Base-by-base conservation (phyloP, 2,797 vertebrate genomes). In the Xiphorhynchus erythropygius region DNA sequence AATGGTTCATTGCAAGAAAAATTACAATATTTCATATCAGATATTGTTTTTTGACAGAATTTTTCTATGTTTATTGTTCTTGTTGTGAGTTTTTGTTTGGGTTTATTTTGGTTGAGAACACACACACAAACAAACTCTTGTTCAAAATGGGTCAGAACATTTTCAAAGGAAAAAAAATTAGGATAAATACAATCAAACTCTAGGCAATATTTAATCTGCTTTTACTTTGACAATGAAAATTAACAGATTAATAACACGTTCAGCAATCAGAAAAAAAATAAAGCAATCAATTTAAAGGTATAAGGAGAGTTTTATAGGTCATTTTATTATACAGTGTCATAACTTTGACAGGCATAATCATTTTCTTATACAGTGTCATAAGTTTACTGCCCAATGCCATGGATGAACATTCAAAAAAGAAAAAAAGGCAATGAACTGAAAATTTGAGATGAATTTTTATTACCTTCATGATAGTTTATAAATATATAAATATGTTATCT, bases 1-100 rank as follows among this genome's bases (percentile, higher is more conserved):
- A 75, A 79, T 37, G 39, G 14, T 30, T 84, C 42, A 76, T 32
- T 75, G 59, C 33, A 83, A 93, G 44, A 59, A 90, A 90, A 80
- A 14, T 41, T 67, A 24, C 18, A 46, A 17, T 78, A 70, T 87
- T 92, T 76, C 23, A 33, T 67, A 81, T 11, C 28, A 80, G 25
- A 76, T 50, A 7, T 9, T 55, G 8, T 42, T 39, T 87, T 81
- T 69, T 28, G 50, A 11, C 22, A 47, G 32, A 59, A 8, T 32
- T 83, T 67, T 76, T 59, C 17, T 24, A 3, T 46, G 21, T 62
- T 22, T 18, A 13, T 44, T 62, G 25, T 42, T 63, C 28, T 37
- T 44, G 41, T 33, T 65, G 24, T 14, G 18, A n/a, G 11, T 27
- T 50, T 80, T 68, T 18, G 7, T 23, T 59, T 7, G 6, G 10